Evolutionary conservation across 2,888 invertebrate species (phyloP).

Genomic region (Ochropacha duplaris): DNA sequence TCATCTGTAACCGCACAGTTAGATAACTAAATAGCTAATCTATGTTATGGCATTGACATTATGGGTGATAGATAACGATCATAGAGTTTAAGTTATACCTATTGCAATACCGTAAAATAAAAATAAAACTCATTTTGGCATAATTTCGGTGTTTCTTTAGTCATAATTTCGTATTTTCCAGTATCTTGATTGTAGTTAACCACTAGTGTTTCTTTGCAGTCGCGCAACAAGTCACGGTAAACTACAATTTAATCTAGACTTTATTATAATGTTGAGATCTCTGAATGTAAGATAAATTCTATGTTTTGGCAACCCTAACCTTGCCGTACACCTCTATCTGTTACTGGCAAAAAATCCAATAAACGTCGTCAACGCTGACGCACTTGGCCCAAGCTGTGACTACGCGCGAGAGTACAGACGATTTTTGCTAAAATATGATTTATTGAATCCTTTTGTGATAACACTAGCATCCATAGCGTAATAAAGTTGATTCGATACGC

Average conservation of each 20-base stretch:
- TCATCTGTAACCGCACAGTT: slow-evolving; percentile 9
- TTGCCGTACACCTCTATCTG: slow-evolving; percentile 4
- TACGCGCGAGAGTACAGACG: not conserved
- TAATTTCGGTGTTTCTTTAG: too few species aligned
- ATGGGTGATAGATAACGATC: too few species aligned
- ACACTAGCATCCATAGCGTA: not conserved
- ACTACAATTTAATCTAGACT: not conserved
- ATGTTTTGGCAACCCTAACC: not conserved
- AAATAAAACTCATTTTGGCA: too few species aligned
- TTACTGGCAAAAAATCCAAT: slow-evolving; percentile 3
- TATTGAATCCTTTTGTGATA: not conserved
- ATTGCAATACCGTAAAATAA: too few species aligned
- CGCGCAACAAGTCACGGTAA: not conserved
- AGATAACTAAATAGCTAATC: not conserved
- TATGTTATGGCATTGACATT: not conserved
- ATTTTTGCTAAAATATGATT: not conserved
- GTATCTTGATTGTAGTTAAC: too few species aligned
- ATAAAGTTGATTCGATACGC: not conserved
- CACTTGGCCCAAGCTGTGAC: slow-evolving; percentile 6
- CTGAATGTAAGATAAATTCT: not conserved
- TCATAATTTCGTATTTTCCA: too few species aligned
- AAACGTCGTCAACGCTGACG: slow-evolving; percentile 6
- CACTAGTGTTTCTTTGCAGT: too few species aligned
- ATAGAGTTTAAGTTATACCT: too few species aligned
- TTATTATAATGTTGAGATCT: not conserved